These are phyloP conservation scores for Melipona bicolor DNA, from an alignment of 2,888 invertebrate genomes.

Conservation along the genomic window DNA sequence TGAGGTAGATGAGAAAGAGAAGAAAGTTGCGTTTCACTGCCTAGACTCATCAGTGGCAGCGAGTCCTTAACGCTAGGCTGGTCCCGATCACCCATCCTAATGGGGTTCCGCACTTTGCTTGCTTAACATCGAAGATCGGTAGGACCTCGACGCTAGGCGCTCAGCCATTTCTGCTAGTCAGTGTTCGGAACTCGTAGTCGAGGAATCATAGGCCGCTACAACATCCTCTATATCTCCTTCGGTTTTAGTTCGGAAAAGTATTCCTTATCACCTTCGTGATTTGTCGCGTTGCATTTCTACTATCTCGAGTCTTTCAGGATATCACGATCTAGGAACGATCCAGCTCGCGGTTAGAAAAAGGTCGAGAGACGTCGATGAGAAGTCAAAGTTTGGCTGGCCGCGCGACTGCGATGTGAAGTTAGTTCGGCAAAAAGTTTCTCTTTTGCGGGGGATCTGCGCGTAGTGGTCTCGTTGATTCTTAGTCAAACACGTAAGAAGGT, in stretches of 20 bases:
- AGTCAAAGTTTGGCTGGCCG: background rate
- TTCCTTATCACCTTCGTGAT: background rate
- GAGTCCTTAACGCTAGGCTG: too few species aligned
- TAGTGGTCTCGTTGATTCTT: constrained; percentile 33
- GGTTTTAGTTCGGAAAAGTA: background rate
- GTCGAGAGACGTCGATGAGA: background rate
- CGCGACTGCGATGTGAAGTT: background rate
- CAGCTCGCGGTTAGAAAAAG: background rate
- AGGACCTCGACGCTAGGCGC: too few species aligned
- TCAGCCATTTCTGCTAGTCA: too few species aligned
- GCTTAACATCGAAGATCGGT: too few species aligned
- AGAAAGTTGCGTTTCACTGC: too few species aligned
- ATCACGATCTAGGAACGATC: background rate
- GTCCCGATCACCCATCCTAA: too few species aligned
- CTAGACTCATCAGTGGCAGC: too few species aligned
- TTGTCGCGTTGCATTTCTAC: background rate
- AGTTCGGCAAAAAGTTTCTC: background rate
- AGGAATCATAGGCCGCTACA: too few species aligned
- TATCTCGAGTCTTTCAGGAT: background rate
- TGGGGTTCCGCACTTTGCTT: too few species aligned
- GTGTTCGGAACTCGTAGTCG: too few species aligned
- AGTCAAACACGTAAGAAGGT: constrained; percentile 29
- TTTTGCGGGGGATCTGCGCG: constrained; percentile 9
- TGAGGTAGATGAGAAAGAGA: too few species aligned
- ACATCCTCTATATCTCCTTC: rapidly evolving